Evolutionary conservation across 2,888 invertebrate genomes (phyloP), one percentile per base, ranked within the genome.

Genomic region (Agrotis clavis): DNA sequence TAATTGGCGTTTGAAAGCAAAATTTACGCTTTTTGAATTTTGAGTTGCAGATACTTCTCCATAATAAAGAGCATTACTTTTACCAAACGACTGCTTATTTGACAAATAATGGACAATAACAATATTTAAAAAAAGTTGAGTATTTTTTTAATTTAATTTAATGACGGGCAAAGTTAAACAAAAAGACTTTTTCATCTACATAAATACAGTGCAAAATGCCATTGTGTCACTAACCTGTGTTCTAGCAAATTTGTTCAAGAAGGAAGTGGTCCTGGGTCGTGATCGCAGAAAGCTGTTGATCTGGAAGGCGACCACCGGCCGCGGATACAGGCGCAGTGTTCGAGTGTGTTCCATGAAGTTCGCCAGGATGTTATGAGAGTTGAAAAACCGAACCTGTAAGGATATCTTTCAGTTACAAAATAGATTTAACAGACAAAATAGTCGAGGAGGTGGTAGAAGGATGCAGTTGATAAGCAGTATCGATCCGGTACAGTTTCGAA

Each of bases 261-360:
- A 99, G 57, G 97, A 97, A 0, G 99, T 98, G 16, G 98, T 97
- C 83, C 98, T 97, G 0, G 99, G 99, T 48, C 99, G 97, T 13
- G 99, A 99, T 77, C 99, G 97, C 16, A 99, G 96, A 91, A 99
- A 99, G 90, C 99, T 99, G 94, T 99, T 98, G 88, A 99, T 98
- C 95, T 99, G 99, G 90, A 99, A 99, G 7, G 99, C 99, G 6
- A 99, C 99, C 4, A 99, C 99, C 0, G 99, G 99, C 68, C 99
- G 97, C 2, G 99, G 99, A 94, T 99, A 99, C 1, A 99, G 96
- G 0, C 99, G 97, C 74, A 99, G 94, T 0, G 99, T 99, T 72
- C 99, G 97, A 2, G 99, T 99, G 94, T 99, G 99, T 90, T 99
- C 99, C 85, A 98, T 98, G 91, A 99, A 99, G 93, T 99, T 99